Evolutionary conservation across 2,888 invertebrate genomes (phyloP).

Genomic region (Venusia cambrica): DNA sequence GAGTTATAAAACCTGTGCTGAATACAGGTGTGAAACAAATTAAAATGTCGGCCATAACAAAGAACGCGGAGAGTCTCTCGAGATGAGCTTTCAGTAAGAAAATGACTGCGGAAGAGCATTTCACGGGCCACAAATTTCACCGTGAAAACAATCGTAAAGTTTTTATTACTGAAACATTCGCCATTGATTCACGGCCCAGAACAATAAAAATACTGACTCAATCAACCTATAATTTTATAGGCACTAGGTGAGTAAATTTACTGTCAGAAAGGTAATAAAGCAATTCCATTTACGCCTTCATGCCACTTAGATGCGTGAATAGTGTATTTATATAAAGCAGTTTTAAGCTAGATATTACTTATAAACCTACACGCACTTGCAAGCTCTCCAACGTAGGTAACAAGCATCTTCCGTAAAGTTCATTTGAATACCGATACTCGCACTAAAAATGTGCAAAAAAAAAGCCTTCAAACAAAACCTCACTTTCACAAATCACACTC

Average conservation of each 20-base stretch:
- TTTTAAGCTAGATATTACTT: too few species aligned
- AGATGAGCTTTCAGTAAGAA: conserved; percentile 58
- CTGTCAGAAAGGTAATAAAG: conserved; percentile 62
- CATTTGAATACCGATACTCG: too few species aligned
- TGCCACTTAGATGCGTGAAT: conserved; percentile 32
- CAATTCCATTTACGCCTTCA: conserved; percentile 70
- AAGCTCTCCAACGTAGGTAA: too few species aligned
- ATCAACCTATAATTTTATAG: conserved; percentile 76
- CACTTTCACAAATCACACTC: conserved; percentile 23
- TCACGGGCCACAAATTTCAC: conserved; percentile 76
- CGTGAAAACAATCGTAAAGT: conserved; percentile 78
- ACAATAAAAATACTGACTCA: conserved; percentile 81
- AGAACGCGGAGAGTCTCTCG: conserved; percentile 54
- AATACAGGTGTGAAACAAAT: conserved; percentile 41
- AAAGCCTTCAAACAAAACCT: conserved; percentile 10
- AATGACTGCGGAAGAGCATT: conserved; percentile 66
- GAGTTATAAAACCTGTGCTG: conserved; percentile 22
- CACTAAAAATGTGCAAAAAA: conserved; percentile 8
- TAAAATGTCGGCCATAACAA: conserved; percentile 42
- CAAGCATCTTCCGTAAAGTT: too few species aligned
- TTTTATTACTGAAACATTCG: conserved; percentile 78
- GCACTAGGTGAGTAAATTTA: conserved; percentile 72
- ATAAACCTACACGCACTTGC: too few species aligned
- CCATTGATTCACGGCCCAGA: conserved; percentile 77
- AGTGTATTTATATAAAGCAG: too few species aligned